phyloP scores from a whole-genome alignment of 2,113 vertebrate species.

The Notarius lentiginosus region DNA sequence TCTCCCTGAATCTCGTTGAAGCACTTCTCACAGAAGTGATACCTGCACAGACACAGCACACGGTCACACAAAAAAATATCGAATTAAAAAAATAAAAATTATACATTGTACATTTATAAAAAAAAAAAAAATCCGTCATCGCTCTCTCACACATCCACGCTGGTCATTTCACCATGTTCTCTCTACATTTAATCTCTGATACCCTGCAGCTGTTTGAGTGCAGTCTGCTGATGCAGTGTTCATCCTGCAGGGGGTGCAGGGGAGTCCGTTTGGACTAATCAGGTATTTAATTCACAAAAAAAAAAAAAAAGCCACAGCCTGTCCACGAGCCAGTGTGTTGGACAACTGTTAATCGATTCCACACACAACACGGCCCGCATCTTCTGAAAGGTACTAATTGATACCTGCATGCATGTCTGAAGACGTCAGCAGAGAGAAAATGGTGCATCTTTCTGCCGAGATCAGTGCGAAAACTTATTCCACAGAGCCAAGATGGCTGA shows the following conservation, averaged over 20 bases:
- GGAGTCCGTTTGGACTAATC: conserved; percentile 30
- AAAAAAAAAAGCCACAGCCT: conserved; percentile 22
- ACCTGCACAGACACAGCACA: conserved; percentile 81
- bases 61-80: conserved; percentile 22
- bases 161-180: neutral
- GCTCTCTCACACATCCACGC: neutral
- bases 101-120: no score
- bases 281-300: conserved; percentile 31
- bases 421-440: neutral
- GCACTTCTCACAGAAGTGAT: conserved; percentile 99
- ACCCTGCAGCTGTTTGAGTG: conserved; percentile 28
- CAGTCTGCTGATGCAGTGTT: conserved; percentile 40
- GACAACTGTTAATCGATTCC: conserved; percentile 24
- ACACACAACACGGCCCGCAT: neutral
- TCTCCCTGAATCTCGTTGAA: conserved; percentile 99
- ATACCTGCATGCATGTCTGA: neutral
- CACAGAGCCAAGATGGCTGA: neutral
- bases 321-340: conserved; percentile 11
- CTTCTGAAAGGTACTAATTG: neutral
- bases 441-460: no score
- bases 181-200: neutral
- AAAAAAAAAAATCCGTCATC: neutral
- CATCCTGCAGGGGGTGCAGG: conserved; percentile 66
- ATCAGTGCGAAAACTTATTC: neutral
- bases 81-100: no score